phyloP scores from a whole-genome alignment of 2,888 invertebrate genomes.

The Drosophila koepferae region DNA sequence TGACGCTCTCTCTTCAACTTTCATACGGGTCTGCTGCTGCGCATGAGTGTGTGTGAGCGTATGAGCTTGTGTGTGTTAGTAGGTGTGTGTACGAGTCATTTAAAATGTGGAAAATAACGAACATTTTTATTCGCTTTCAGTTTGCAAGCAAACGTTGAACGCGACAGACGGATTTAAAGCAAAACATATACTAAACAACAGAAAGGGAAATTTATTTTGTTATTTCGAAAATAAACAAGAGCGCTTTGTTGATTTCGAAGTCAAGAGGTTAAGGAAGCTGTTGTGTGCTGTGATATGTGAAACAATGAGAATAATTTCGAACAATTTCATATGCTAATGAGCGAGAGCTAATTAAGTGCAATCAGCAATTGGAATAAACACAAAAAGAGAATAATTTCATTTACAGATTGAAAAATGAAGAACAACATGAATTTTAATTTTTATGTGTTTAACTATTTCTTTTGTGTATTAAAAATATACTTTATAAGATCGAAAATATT shows the following conservation, averaged over 20 bases:
- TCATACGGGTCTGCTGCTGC: constrained; percentile 11
- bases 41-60: constrained; percentile 23
- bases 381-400: constrained; percentile 15
- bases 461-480: background rate
- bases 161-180: constrained; percentile 57
- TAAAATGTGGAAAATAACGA: constrained; percentile 54
- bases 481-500: background rate
- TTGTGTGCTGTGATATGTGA: constrained; percentile 39
- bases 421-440: background rate
- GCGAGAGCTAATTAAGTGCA: constrained; percentile 35
- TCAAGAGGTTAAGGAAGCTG: constrained; percentile 68
- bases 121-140: constrained; percentile 69
- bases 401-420: constrained; percentile 27
- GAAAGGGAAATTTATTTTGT: constrained; percentile 40
- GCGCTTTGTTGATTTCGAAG: constrained; percentile 39
- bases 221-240: constrained; percentile 46
- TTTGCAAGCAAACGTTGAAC: constrained; percentile 77
- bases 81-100: constrained; percentile 5
- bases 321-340: constrained; percentile 5
- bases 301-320: constrained; percentile 2
- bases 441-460: background rate
- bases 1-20: constrained; percentile 34
- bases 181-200: constrained; percentile 4
- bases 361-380: constrained; percentile 20
- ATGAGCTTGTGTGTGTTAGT: background rate